A percentile compares a stretch with the other conserved stretches of the same genome.
Conservation (phyloP, 2,113 vertebrate species). For the Anolis carolinensis region DNA sequence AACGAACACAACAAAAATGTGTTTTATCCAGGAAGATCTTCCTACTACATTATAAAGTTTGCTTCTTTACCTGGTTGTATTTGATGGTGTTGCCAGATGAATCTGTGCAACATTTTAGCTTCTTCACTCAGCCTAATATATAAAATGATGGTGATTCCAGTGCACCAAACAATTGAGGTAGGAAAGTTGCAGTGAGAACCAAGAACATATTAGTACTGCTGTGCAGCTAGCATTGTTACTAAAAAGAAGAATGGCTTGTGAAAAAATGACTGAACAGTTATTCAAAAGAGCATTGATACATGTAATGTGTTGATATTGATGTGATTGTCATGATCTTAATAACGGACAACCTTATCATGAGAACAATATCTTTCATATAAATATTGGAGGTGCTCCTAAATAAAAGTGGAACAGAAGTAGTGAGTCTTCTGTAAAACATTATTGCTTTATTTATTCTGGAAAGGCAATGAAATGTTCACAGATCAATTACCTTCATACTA, state of each 20-base stretch:
- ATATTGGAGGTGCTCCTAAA: not conserved
- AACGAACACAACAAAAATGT: not conserved
- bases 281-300: not conserved
- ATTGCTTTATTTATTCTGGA: constrained; percentile 32
- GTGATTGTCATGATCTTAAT: not conserved
- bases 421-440: not conserved
- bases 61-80: not conserved
- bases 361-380: not conserved
- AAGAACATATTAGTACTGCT: not conserved
- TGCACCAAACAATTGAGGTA: not conserved
- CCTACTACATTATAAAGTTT: not conserved
- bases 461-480: constrained; percentile 24
- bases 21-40: constrained; percentile 1
- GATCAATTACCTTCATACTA: constrained; percentile 1
- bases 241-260: not conserved
- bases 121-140: not conserved
- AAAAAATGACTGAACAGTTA: not conserved
- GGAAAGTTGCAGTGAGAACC: not conserved
- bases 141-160: not conserved
- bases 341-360: not conserved
- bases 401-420: constrained; percentile 16
- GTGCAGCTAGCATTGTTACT: not conserved
- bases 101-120: not conserved
- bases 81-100: not conserved
- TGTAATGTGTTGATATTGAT: not conserved